Evolutionary conservation across 2,888 invertebrate species (phyloP).

Genomic region (Cosmorhoe ocellata): DNA sequence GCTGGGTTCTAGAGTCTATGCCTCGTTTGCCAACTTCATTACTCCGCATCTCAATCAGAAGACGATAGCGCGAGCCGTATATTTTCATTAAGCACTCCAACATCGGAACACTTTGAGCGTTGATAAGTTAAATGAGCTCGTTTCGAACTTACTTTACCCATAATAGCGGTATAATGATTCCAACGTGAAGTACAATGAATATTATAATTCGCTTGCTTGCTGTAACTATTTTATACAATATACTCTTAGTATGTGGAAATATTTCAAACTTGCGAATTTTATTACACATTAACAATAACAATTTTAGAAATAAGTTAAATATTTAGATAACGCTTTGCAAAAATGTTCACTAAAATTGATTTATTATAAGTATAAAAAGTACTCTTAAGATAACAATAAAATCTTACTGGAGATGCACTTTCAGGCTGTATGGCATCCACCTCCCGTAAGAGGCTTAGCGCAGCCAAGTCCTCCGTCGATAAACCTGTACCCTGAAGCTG

Average conservation of each 20-base stretch:
- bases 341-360: too few species aligned
- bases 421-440: conserved; percentile 70
- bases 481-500: conserved; percentile 90
- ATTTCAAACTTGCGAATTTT: too few species aligned
- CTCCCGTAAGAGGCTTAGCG: conserved; percentile 53
- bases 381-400: neutral
- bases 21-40: conserved; percentile 10
- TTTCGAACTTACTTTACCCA: conserved; percentile 15
- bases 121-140: conserved; percentile 25
- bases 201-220: conserved; percentile 1
- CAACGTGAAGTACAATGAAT: conserved; percentile 3
- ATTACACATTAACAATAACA: too few species aligned
- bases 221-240: neutral
- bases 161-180: conserved; percentile 11
- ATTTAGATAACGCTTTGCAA: too few species aligned
- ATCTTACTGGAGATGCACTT: conserved; percentile 21
- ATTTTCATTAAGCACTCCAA: conserved; percentile 23
- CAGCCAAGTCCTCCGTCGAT: conserved; percentile 65
- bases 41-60: conserved; percentile 19
- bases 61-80: conserved; percentile 11
- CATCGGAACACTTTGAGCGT: conserved; percentile 15
- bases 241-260: neutral
- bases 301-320: too few species aligned
- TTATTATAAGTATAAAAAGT: too few species aligned
- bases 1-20: neutral